Evolutionary conservation across 1,140 invertebrate genomes (phyloP).

Genomic region (Antheraea mylitta): DNA sequence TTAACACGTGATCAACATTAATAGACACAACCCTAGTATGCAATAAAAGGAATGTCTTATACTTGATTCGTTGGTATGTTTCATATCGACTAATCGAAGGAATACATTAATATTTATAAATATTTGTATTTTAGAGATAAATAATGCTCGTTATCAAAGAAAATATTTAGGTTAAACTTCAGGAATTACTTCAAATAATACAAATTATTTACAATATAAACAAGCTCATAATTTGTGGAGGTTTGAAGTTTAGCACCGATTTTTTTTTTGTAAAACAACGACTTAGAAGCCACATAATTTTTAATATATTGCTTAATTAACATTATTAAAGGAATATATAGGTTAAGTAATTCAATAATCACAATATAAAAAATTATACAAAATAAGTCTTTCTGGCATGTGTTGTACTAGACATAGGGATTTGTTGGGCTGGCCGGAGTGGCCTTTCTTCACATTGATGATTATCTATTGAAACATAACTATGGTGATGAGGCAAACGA

Average conservation of each 20-base stretch:
- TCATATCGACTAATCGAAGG: background rate
- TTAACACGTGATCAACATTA: slow-evolving; percentile 14
- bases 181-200: background rate
- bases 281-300: background rate
- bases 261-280: background rate
- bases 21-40: slow-evolving; percentile 17
- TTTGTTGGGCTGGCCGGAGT: slow-evolving; percentile 67
- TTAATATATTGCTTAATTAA: background rate
- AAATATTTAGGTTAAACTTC: background rate
- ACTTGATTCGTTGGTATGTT: slow-evolving; percentile 14
- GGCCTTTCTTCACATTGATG: slow-evolving; percentile 73
- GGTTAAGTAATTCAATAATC: background rate
- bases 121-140: background rate
- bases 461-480: slow-evolving; percentile 77
- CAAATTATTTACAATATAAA: background rate
- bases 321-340: background rate
- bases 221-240: background rate
- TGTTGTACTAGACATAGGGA: slow-evolving; percentile 68
- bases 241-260: background rate
- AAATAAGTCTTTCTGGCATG: slow-evolving; percentile 77
- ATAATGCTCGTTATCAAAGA: background rate
- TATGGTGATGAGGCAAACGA: slow-evolving; percentile 72
- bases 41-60: slow-evolving; percentile 53
- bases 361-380: slow-evolving; percentile 53
- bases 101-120: background rate